Conservation (phyloP, 2,113 vertebrate species). For the Lates calcarifer region DNA sequence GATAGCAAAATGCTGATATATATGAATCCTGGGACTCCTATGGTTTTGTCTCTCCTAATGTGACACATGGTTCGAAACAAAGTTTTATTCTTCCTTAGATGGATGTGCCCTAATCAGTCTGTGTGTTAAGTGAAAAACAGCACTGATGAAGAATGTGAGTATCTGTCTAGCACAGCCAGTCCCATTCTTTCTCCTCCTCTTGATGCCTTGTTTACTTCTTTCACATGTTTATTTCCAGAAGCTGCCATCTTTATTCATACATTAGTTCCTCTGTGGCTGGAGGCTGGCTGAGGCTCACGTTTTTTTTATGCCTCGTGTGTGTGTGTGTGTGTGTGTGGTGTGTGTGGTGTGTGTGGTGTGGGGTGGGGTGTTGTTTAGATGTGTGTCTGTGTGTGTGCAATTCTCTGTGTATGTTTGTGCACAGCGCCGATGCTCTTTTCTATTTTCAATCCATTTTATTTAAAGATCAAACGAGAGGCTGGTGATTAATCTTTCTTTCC, state of each 20-base stretch:
- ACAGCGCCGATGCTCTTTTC: slow-evolving; percentile 60
- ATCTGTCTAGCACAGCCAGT: slow-evolving; percentile 49
- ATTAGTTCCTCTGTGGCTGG: slow-evolving; percentile 77
- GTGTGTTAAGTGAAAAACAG: slow-evolving; percentile 44
- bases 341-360: no score
- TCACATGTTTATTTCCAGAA: slow-evolving; percentile 77
- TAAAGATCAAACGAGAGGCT: slow-evolving; percentile 85
- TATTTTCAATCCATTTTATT: slow-evolving; percentile 85
- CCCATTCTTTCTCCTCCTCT: slow-evolving; percentile 46
- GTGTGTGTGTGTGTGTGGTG: slow-evolving; percentile 12
- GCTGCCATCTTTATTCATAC: slow-evolving; percentile 81
- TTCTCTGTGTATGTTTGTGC: slow-evolving; percentile 56
- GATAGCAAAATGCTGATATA: slow-evolving; percentile 39
- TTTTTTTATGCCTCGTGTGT: slow-evolving; percentile 47
- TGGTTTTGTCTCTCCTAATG: slow-evolving; percentile 18
- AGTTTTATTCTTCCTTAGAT: slow-evolving; percentile 14
- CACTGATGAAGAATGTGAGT: slow-evolving; percentile 43
- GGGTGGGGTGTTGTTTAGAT: not conserved
- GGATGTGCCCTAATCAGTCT: slow-evolving; percentile 33
- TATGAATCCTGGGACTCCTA: slow-evolving; percentile 7
- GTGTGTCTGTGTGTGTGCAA: slow-evolving; percentile 32
- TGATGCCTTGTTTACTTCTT: slow-evolving; percentile 67
- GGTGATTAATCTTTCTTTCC: slow-evolving; percentile 84
- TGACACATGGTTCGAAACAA: not conserved
- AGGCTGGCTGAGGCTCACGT: slow-evolving; percentile 69